Evolutionary conservation across 2,797 vertebrate species (phyloP), one percentile per base, ranked within the genome.

Genomic region (Scolopax rusticola): DNA sequence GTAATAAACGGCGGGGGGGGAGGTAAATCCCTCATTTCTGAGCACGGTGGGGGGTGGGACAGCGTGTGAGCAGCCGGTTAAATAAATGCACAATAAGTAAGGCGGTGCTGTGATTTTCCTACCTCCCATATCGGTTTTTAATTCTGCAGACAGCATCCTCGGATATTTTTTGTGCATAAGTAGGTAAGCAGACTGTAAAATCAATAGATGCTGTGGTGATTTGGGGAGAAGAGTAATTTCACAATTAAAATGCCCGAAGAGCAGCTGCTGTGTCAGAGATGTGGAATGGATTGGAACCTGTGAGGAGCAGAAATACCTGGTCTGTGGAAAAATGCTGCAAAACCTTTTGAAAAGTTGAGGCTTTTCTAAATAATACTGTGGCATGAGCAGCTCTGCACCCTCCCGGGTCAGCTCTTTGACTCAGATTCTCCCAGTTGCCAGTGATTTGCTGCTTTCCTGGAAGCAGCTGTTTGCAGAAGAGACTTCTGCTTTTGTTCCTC

Each of bases 1-100:
- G n/a, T 11, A 18, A 6, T 33, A 21, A 70, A 15, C 11, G 3
- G 3, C 20, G 6, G 21, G 27, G 21, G 28, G 45, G 20, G 43
- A 24, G 12, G 38, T 43, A 24, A 8, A 25, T 6, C 10, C n/a
- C 50, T 38, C 9, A 0, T n/a, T 38, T 38, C 32, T 45, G 57
- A 7, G 4, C 5, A 2, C 23, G 20, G 16, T 7, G 9, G 5
- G 56, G 17, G 8, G 12, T 14, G n/a, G 7, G 13, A 17, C 5
- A 16, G 9, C 1, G 0, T 51, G n/a, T 6, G 30, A 7, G 17
- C 45, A 23, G 51, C 64, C 24, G 36, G 19, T 9, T 28, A 17
- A 65, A 15, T 24, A 36, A n/a, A 48, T 48, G 21, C 47, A 48
- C 47, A 48, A 7, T 2, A 30, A 40, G 4, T 28, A 17, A 6